phyloP scores from a whole-genome alignment of 2,113 vertebrate genomes.

The Poeciliopsis prolifica region DNA sequence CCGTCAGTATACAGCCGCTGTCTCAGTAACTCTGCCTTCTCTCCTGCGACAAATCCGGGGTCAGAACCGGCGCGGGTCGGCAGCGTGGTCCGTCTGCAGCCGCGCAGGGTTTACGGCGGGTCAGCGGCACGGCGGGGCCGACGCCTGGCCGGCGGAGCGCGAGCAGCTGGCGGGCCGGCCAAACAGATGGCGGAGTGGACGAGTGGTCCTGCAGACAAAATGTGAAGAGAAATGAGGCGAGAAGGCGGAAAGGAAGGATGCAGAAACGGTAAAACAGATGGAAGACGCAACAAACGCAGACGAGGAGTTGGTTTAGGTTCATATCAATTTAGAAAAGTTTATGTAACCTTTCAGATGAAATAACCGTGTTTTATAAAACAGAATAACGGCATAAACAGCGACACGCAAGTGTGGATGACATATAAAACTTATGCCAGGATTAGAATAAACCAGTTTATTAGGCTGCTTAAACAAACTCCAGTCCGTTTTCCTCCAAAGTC shows the following conservation, averaged over 20 bases:
- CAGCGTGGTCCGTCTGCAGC: background rate
- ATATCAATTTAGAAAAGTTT: no score
- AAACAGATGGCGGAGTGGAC: conserved; percentile 48
- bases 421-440: no score
- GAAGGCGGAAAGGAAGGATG: background rate
- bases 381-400: no score
- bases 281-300: background rate
- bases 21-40: background rate
- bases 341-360: no score
- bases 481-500: no score
- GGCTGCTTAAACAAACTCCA: no score
- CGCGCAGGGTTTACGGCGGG: background rate
- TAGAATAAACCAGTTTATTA: no score
- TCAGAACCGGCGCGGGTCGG: background rate
- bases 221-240: conserved; percentile 45
- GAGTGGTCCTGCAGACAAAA: conserved; percentile 45
- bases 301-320: no score
- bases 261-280: background rate
- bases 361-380: no score
- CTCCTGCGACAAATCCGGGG: background rate
- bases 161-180: background rate
- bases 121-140: conserved; percentile 10
- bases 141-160: conserved; percentile 4
- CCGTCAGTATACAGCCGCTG: background rate
- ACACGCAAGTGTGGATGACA: no score